Evolutionary conservation across 2,113 vertebrate genomes (phyloP), one percentile per base, ranked within the genome.

Genomic region (Ellobius talpinus): DNA sequence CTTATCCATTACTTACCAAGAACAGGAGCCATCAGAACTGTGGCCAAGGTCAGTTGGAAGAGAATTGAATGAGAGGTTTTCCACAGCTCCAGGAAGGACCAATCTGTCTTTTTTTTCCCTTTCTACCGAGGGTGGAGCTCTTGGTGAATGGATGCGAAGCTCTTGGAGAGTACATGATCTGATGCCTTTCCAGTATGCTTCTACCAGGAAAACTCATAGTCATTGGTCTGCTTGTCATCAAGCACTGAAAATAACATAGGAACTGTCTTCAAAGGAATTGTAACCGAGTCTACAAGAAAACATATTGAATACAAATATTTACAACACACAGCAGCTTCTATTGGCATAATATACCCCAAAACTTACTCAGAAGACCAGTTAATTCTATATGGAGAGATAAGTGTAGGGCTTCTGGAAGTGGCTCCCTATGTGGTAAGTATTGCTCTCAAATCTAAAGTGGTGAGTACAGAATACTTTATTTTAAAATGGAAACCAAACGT

Each of bases 1-100:
- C 39, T 58, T 58, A 58, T 58, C 68, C 52, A 33, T 82, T 72
- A 93, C 96, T 97, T 84, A 97, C 95, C 95, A 66, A 87, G 24
- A 76, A 96, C 82, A 55, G n/a, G 42, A 72, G 50, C 31, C 68
- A 97, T 70, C 50, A 95, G 81, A 87, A 33, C 45, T 73, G 63
- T 68, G 8, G 74, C 42, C 87, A 97, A 65, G 3, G 63, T 88
- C 77, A 96, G n/a, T 58, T 77, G 93, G 68, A 93, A 55, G 39
- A 96, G 74, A 96, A 68, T 58, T 78, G 68, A 9, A 70, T 17
- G 63, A 33, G 82, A 65, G 58, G 55, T 6, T 95, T 55, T 88
- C 76, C 81, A 39, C 9, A 39, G 36, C 74, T 42, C 23, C n/a
- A 55, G 45, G 12, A 87, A 66, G 8, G 39, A 2, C 55, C 73